These are phyloP conservation scores for Tamias sibiricus DNA, from an alignment of 2,113 vertebrate species.

Conservation along the genomic window DNA sequence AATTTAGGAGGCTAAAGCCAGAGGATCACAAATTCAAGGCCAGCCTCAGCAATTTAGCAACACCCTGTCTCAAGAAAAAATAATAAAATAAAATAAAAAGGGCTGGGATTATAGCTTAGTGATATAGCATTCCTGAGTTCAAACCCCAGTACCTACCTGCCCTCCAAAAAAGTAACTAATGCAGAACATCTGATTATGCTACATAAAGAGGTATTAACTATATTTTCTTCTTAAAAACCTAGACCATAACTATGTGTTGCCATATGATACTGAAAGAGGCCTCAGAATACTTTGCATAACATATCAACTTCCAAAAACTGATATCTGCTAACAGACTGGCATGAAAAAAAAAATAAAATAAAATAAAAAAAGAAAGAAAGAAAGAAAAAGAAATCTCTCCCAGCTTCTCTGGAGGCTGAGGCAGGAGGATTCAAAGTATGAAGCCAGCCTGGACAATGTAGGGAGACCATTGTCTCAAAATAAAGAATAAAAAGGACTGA, in stretches of 20 bases:
- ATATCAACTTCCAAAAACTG: background rate
- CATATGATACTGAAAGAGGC: background rate
- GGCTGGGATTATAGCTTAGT: too few relatives aligned
- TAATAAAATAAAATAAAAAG: too few relatives aligned
- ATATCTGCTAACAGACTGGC: background rate
- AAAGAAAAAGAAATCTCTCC: background rate
- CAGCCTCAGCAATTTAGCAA: too few relatives aligned
- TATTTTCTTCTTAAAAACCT: conserved; percentile 52
- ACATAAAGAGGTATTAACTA: background rate
- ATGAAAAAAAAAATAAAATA: too few relatives aligned
- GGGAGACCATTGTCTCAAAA: background rate
- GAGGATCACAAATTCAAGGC: too few relatives aligned
- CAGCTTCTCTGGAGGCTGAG: background rate
- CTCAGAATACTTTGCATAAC: background rate
- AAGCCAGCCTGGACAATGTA: background rate
- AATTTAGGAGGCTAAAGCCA: too few relatives aligned
- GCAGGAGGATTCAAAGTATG: background rate
- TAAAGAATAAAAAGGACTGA: background rate
- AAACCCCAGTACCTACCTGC: too few relatives aligned
- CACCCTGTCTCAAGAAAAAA: too few relatives aligned
- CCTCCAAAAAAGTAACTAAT: conserved; percentile 7
- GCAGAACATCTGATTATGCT: background rate
- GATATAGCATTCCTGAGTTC: too few relatives aligned
- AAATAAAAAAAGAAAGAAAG: too few relatives aligned
- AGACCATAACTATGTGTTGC: background rate